Base-by-base conservation (phyloP, 2,797 vertebrate genomes). In the Babyrousa celebensis region DNA sequence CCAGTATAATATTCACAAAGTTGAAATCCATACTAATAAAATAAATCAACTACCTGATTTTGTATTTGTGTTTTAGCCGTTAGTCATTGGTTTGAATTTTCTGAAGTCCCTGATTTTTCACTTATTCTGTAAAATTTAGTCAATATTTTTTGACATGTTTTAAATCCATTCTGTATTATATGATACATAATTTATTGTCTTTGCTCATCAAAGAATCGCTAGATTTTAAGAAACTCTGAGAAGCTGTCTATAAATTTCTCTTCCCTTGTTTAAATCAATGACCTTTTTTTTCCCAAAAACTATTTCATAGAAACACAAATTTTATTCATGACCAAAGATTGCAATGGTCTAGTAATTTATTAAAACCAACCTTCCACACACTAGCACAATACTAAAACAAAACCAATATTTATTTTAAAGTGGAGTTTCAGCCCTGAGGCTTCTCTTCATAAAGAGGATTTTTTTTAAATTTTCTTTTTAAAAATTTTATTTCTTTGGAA, bases 401-500 rank as follows among this genome's bases (percentile, higher is more conserved):
- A 97, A 94, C 40, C 36, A 89, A 15, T 82, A 77, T 97, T 98
- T 97, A 98, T 97, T 98, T 95, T 96, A 92, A 87, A 25, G 9
- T 93, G 72, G 72, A 95, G 52, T 93, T 85, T 91, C 82, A 97
- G 94, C 72, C 95, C 96, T 96, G 89, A 97, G 90, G 94, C 85
- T 80, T 97, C 97, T 89, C 60, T 98, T 97, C 94, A 94, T 71
- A 91, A 97, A 98, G 98, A 98, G 92, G 48, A 95, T 95, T 77
- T 93, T 93, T 97, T 90, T 10, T 9, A 40, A 7, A 36, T 78
- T 54, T 58, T 43, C 65, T 82, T 6, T 91, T 95, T 97, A 92
- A 96, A 97, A 70, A 91, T 83, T 96, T 91, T 95, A 97, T 98
- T 98, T 97, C 98, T 97, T 98, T 97, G 89, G 60, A 88, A 97